phyloP scores from a whole-genome alignment of 2,113 vertebrate species.

The Mus musculus region GRCm39 chr1:152130001-152130500 shows the following conservation, averaged over 20 bases:
- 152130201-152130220: background rate
- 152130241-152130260: background rate
- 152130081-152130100: background rate
- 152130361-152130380: background rate
- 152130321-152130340: background rate
- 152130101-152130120: too few relatives aligned
- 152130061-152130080: background rate
- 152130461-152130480: background rate
- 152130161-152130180: too few relatives aligned
- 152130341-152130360: background rate
- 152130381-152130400: background rate
- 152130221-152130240: background rate
- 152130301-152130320: constrained; percentile 21
- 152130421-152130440: background rate
- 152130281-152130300: background rate
- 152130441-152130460: background rate
- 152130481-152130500: background rate
- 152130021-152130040: background rate
- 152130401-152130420: background rate
- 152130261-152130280: background rate
- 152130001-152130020: background rate
- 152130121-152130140: background rate
- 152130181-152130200: background rate
- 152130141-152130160: background rate
- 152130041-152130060: too few relatives aligned